Conservation (phyloP, 2,113 vertebrate species). For the Lepus timidus region DNA sequence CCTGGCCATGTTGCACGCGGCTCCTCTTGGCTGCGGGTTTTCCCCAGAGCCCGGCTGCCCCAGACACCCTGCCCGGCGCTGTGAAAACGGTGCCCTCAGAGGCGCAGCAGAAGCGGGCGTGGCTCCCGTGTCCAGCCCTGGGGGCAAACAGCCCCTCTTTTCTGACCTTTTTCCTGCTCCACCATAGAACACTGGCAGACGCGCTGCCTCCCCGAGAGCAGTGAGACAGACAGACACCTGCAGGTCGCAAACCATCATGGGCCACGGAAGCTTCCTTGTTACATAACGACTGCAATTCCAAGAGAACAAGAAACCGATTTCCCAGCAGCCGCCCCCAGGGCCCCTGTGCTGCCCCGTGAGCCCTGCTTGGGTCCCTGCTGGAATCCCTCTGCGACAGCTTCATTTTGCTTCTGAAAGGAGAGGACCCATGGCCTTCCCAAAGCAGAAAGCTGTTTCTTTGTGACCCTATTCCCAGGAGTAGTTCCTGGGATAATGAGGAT, state of each 20-base stretch:
- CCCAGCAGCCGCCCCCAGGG: neutral
- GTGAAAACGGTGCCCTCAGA: no score
- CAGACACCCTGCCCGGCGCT: rapidly evolving
- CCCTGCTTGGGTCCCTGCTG: rapidly evolving
- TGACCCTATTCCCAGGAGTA: neutral
- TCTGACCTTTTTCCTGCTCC: neutral
- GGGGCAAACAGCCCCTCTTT: neutral
- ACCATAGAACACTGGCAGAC: neutral
- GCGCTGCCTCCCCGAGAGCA: neutral
- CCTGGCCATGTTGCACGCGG: rapidly evolving
- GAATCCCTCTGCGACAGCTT: no score
- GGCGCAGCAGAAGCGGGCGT: neutral
- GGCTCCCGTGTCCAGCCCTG: no score
- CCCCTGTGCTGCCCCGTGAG: neutral
- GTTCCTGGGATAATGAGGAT: neutral
- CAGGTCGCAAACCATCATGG: neutral
- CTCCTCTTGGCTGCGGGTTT: neutral
- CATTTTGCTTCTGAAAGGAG: neutral
- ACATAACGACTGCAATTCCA: neutral
- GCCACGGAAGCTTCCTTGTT: neutral
- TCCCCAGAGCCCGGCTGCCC: rapidly evolving
- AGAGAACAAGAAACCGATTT: neutral
- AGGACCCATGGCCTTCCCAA: neutral
- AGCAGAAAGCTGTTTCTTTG: neutral
- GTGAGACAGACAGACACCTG: rapidly evolving